Base-by-base conservation (phyloP, 2,113 vertebrate species). In the Gyps fulvus region DNA sequence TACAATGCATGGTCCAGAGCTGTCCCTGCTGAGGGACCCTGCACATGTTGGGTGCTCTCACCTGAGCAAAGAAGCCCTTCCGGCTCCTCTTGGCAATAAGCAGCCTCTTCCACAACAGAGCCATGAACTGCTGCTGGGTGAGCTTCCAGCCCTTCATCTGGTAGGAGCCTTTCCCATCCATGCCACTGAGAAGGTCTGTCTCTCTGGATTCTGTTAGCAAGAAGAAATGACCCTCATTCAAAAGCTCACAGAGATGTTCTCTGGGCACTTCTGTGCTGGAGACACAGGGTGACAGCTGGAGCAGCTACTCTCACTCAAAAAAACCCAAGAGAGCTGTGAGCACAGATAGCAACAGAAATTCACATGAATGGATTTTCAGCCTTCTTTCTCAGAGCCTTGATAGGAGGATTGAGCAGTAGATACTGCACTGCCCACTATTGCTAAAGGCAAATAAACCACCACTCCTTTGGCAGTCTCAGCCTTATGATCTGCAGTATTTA, bases 11-110 rank as follows among this genome's bases (percentile, higher is more conserved):
- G 1, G 23, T 29, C 42, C 34, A 90, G 8, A 52, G 36, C 29
- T 74, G 26, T 15, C n/a, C 36, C 25, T 67, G 16, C 14, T 58
- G 47, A 65, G 14, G 36, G 40, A 27, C 16, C 16, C 31, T 38
- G 21, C 11, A 66, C 13, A 7, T 6, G 13, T 3, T 54, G 36
- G 36, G 29, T 22, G n/a, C 19, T 91, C 98, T 98, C 88, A 99
- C 99, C 99, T 99, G 99, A 83, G 99, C 99, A 49, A 99, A 99
- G 97, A 99, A 99, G 12, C 99, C 99, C 70, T 99, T 99, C 57
- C 99, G 98, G 93, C 99, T 99, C 83, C 99, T 98, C 4, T 98
- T 99, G 50, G 99, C 99, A 52, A 99, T 99, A 22, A 99, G 98
- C 54, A 99, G 97, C 15, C 99, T 98, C 95, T 99, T 99, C 99